phyloP scores from a whole-genome alignment of 1,140 invertebrate genomes.

The fruit fly (Drosophila melanogaster) region DNA sequence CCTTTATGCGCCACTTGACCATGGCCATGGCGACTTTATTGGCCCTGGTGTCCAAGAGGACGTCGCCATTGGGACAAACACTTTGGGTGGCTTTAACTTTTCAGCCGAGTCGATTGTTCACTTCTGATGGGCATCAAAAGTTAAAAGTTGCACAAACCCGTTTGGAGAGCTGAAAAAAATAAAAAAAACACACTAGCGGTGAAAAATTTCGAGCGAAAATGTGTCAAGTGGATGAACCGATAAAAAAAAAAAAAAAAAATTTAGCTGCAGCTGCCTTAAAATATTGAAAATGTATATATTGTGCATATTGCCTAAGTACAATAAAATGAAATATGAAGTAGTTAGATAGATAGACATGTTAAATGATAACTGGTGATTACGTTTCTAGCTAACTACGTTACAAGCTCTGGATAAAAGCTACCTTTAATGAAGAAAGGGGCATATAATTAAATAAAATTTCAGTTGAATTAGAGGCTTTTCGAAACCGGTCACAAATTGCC shows the following conservation, averaged over 20 bases:
- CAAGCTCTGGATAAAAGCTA: neutral
- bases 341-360: too few species aligned
- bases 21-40: slow-evolving; percentile 37
- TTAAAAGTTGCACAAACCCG: slow-evolving; percentile 7
- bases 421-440: too few species aligned
- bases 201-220: slow-evolving; percentile 3
- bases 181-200: neutral
- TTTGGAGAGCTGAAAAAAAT: neutral
- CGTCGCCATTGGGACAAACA: slow-evolving; percentile 48
- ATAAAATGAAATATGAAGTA: too few species aligned
- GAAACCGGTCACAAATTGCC: slow-evolving; percentile 43
- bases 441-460: slow-evolving; percentile 1
- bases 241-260: slow-evolving; percentile 8
- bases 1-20: slow-evolving; percentile 61
- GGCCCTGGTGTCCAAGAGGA: slow-evolving; percentile 37
- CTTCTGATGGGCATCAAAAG: slow-evolving; percentile 26
- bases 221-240: slow-evolving; percentile 1
- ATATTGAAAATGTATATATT: neutral
- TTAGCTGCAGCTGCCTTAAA: neutral
- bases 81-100: slow-evolving; percentile 49
- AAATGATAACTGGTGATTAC: too few species aligned
- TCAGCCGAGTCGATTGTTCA: slow-evolving; percentile 35
- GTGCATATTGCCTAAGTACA: too few species aligned
- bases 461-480: slow-evolving; percentile 8
- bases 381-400: neutral